These are phyloP conservation scores for Pseudoips prasinana DNA, from an alignment of 2,888 invertebrate genomes.

Conservation along the genomic window DNA sequence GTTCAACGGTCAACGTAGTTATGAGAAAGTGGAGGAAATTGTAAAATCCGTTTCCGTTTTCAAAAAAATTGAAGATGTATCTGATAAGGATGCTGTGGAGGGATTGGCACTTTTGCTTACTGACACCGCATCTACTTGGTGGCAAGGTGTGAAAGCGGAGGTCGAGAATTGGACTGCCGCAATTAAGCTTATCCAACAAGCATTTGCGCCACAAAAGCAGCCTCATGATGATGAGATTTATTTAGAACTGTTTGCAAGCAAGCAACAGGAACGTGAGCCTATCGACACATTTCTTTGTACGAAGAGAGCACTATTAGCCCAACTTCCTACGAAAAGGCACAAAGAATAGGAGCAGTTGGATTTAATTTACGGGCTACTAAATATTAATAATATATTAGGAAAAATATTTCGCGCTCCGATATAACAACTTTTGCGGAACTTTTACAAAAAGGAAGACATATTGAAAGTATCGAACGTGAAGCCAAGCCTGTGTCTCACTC, in stretches of 20 bases:
- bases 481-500: neutral
- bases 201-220: constrained; percentile 2
- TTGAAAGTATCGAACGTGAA: neutral
- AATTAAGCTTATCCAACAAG: neutral
- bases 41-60: neutral
- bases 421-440: constrained; percentile 1
- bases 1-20: neutral
- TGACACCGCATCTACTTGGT: neutral
- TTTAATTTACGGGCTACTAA: neutral
- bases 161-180: neutral
- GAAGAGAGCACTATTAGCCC: constrained; percentile 1
- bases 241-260: neutral
- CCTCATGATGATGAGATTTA: constrained; percentile 4
- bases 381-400: neutral
- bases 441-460: neutral
- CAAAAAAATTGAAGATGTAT: neutral
- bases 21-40: neutral
- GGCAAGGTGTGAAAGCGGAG: neutral
- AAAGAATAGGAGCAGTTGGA: constrained; percentile 3
- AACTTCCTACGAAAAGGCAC: constrained; percentile 1
- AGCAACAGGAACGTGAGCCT: neutral
- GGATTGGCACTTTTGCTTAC: neutral
- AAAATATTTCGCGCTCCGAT: neutral
- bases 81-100: neutral
- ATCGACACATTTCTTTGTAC: constrained; percentile 1